Base-by-base conservation (phyloP, 2,888 invertebrate species). In the Drosophila mimica region DNA sequence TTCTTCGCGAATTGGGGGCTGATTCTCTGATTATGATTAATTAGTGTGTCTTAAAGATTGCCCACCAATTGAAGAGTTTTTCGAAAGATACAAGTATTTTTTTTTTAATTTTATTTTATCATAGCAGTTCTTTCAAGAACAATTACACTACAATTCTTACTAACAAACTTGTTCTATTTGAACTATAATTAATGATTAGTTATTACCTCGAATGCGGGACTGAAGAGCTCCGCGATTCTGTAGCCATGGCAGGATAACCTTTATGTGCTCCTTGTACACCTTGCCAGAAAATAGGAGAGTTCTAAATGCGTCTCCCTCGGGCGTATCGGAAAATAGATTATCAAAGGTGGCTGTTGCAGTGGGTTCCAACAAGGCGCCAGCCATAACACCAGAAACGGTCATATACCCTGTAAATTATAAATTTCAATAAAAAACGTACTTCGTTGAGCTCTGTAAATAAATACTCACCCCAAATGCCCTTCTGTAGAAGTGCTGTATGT, bases 401-500 rank as follows among this genome's bases (percentile, higher is more conserved):
- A 13, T 38, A 53, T 75, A 78, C 30, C 81, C 78, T 81, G 46
- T 49, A 49, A 69, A 43, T 31, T 3, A 13, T 8, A 17, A 6
- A 20, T 5, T 15, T 13, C 7, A n/a, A 38, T 3, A n/a, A 30
- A 20, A 3, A 9, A 8, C 1, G 4, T 6, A 11, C 11, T 30
- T 31, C 17, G 17, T n/a, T 1, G 0, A 1, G 40, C 31, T 25
- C 8, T 6, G 15, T 8, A n/a, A 40, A 13, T 3, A 6, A 38
- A 15, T 20, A 54, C 76, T 74, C 28, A 89, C 81, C 71, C 82
- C 82, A 91, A 34, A 83, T 53, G 5, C 90, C 89, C 5, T 91
- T 76, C 58, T 88, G 89, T 0, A 89, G 63, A 4, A 92, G 59
- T 17, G 80, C 65, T 2, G 80, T 80, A 46, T 92, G 91, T 59